These are phyloP conservation scores for Cremastinae sp. DNA, from an alignment of 2,888 invertebrate genomes.

Conservation along the genomic window DNA sequence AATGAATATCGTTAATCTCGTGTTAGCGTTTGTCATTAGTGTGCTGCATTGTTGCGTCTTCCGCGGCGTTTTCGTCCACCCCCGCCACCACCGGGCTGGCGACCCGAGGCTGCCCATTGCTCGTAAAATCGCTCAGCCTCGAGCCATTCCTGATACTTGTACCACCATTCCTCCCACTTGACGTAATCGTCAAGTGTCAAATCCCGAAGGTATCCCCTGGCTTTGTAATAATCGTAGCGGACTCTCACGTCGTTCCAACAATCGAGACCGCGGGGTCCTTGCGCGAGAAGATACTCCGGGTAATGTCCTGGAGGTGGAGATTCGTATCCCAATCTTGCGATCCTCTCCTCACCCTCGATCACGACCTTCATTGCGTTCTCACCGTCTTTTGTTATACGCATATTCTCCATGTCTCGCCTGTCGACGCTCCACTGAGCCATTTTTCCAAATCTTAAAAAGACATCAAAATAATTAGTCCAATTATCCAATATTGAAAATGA, in stretches of 20 bases:
- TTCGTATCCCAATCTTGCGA: conserved; percentile 82
- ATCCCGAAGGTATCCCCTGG: conserved; percentile 91
- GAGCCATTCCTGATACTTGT: conserved; percentile 94
- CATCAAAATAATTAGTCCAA: too few species aligned
- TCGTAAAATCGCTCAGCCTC: conserved; percentile 90
- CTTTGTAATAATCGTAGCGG: conserved; percentile 93
- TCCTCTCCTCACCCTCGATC: conserved; percentile 84
- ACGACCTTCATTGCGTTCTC: conserved; percentile 87
- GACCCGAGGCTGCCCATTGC: conserved; percentile 83
- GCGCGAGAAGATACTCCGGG: conserved; percentile 88
- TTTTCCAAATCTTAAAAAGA: conserved; percentile 86
- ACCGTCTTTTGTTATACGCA: conserved; percentile 91
- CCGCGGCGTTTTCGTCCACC: conserved; percentile 77
- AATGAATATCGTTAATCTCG: background rate
- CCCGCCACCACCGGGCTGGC: conserved; percentile 78
- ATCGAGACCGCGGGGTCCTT: conserved; percentile 87
- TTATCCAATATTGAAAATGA: too few species aligned
- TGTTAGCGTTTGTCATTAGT: conserved; percentile 62
- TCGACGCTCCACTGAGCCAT: conserved; percentile 96
- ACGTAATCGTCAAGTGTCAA: conserved; percentile 90
- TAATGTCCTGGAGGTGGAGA: conserved; percentile 87
- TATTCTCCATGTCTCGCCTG: conserved; percentile 91
- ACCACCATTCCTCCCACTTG: conserved; percentile 98
- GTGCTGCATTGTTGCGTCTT: conserved; percentile 73
- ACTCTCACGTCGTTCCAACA: conserved; percentile 95